Percentiles rank a stretch among this genome's conserved stretches.
These are phyloP conservation scores for Chrysodeixis includens DNA, from an alignment of 2,888 invertebrate species.

Conservation along the genomic window DNA sequence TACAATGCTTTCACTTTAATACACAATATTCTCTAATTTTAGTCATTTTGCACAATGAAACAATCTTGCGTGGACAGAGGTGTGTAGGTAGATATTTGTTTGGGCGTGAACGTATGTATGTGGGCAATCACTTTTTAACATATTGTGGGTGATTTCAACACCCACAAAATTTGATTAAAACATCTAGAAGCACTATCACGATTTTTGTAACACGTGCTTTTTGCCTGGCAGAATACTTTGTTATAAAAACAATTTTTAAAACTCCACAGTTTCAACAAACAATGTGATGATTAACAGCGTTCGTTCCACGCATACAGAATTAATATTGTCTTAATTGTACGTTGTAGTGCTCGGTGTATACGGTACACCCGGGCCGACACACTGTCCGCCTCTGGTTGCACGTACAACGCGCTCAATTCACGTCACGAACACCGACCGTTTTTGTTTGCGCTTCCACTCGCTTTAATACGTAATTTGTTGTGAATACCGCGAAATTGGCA, in stretches of 20 bases:
- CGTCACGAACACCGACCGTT: conserved; percentile 86
- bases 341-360: conserved; percentile 39
- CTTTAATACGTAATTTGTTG: conserved; percentile 88
- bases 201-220: neutral
- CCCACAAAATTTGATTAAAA: neutral
- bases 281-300: neutral
- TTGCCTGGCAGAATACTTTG: neutral
- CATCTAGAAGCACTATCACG: conserved; percentile 9
- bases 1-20: neutral
- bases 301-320: neutral
- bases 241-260: neutral
- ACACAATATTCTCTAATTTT: neutral
- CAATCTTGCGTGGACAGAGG: neutral
- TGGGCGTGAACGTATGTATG: neutral
- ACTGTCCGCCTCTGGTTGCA: conserved; percentile 56
- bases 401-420: conserved; percentile 78
- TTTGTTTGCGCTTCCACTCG: conserved; percentile 87
- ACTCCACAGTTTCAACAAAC: neutral
- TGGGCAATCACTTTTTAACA: neutral
- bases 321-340: neutral
- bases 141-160: neutral
- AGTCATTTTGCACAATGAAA: neutral
- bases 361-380: conserved; percentile 24
- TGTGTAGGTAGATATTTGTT: neutral
- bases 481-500: conserved; percentile 87